A percentile compares a stretch with the other conserved stretches of the same genome.
These are phyloP conservation scores for Epiperipatus broadwayi DNA, from an alignment of 2,888 invertebrate genomes.

Conservation along the genomic window DNA sequence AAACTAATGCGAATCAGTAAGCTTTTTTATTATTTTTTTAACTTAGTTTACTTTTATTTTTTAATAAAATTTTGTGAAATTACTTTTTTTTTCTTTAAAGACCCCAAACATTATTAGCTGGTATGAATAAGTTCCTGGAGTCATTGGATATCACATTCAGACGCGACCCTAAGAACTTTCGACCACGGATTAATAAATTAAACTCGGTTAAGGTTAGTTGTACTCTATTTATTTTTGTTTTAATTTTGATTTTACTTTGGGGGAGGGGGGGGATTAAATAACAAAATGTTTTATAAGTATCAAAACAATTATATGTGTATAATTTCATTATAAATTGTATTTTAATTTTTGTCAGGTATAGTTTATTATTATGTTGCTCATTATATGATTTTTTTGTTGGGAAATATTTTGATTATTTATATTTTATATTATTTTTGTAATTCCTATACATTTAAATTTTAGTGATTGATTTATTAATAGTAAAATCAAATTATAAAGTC, in stretches of 20 bases:
- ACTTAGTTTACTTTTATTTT: neutral
- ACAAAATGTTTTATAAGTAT: slow-evolving; percentile 13
- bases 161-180: slow-evolving; percentile 92
- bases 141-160: slow-evolving; percentile 91
- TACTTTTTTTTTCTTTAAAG: slow-evolving; percentile 22
- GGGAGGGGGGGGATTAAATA: slow-evolving; percentile 14
- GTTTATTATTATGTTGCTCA: too few relatives aligned
- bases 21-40: slow-evolving; percentile 15
- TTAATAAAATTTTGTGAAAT: slow-evolving; percentile 1
- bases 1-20: slow-evolving; percentile 61
- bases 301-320: slow-evolving; percentile 1
- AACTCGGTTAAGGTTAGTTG: slow-evolving; percentile 67
- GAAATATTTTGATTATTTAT: too few relatives aligned
- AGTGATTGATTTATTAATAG: too few relatives aligned
- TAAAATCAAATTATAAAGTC: too few relatives aligned
- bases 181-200: slow-evolving; percentile 92
- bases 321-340: too few relatives aligned
- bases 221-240: neutral
- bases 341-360: too few relatives aligned
- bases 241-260: neutral
- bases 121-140: slow-evolving; percentile 94
- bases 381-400: too few relatives aligned
- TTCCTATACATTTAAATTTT: too few relatives aligned
- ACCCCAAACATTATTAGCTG: slow-evolving; percentile 70
- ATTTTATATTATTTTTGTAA: too few relatives aligned